A percentile compares a stretch with the other conserved stretches of the same genome.
Evolutionary conservation across 2,888 invertebrate genomes (phyloP).

Genomic region (Drosophila recens): DNA sequence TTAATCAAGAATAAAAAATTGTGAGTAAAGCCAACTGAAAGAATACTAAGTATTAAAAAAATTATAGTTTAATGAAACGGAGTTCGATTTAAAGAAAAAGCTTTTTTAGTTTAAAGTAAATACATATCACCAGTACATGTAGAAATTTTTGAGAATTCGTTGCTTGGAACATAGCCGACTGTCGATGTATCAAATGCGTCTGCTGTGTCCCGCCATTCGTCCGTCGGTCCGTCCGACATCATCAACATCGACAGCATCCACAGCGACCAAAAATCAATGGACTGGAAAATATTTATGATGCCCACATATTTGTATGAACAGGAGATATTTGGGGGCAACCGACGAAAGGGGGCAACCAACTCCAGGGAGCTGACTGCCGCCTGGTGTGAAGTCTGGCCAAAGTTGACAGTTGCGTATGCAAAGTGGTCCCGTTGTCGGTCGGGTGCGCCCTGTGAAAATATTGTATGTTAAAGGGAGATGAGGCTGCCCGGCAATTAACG

Average conservation of each 20-base stretch:
- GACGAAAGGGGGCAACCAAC: conserved; percentile 11
- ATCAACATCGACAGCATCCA: conserved; percentile 68
- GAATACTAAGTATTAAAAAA: no score
- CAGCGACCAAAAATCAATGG: conserved; percentile 78
- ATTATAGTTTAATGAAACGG: no score
- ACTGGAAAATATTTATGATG: conserved; percentile 79
- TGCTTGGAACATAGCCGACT: conserved; percentile 38
- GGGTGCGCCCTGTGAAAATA: neutral
- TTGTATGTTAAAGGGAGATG: neutral
- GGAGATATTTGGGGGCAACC: neutral
- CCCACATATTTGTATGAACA: conserved; percentile 50
- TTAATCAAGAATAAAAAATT: no score
- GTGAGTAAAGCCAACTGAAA: no score
- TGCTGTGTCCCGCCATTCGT: conserved; percentile 3
- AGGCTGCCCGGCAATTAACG: conserved; percentile 58
- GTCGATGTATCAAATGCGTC: conserved; percentile 21
- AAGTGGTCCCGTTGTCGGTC: conserved; percentile 33
- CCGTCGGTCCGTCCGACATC: conserved; percentile 52
- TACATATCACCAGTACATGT: no score
- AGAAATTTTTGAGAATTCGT: conserved; percentile 32
- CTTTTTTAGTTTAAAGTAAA: no score
- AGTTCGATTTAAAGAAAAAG: no score
- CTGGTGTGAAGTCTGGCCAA: conserved; percentile 73
- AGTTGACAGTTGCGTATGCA: conserved; percentile 76
- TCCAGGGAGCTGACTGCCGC: conserved; percentile 22